Conservation (phyloP, 1,140 invertebrate genomes). For the Eurosta solidaginis region DNA sequence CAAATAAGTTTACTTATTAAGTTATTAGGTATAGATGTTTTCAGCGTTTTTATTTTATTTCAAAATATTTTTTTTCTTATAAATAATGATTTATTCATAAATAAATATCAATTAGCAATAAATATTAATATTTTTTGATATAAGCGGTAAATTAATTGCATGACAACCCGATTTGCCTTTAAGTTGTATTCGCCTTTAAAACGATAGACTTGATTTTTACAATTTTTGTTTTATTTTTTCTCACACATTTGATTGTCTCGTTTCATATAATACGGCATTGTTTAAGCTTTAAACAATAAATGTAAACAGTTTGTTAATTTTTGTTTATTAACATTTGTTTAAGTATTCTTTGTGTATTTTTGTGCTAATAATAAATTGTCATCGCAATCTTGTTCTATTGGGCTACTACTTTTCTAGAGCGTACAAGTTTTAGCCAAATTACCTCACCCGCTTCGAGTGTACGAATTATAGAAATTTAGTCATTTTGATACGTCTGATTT, state of each 20-base stretch:
- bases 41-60: no score
- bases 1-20: no score
- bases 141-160: no score
- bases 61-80: no score
- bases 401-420: not conserved
- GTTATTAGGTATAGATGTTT: no score
- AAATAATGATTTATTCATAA: no score
- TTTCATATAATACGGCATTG: not conserved
- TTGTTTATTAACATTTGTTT: not conserved
- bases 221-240: not conserved
- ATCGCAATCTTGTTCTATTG: not conserved
- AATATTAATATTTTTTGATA: no score
- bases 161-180: no score
- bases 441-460: constrained; percentile 17
- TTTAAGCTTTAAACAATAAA: not conserved
- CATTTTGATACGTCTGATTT: not conserved
- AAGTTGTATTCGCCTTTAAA: no score
- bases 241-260: not conserved
- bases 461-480: not conserved
- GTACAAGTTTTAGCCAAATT: not conserved
- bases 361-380: not conserved
- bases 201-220: not conserved
- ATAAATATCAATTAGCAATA: no score
- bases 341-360: not conserved
- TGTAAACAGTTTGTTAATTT: constrained; percentile 7